Evolutionary conservation across 2,888 invertebrate species (phyloP).

Genomic region (Corythucha ciliata): DNA sequence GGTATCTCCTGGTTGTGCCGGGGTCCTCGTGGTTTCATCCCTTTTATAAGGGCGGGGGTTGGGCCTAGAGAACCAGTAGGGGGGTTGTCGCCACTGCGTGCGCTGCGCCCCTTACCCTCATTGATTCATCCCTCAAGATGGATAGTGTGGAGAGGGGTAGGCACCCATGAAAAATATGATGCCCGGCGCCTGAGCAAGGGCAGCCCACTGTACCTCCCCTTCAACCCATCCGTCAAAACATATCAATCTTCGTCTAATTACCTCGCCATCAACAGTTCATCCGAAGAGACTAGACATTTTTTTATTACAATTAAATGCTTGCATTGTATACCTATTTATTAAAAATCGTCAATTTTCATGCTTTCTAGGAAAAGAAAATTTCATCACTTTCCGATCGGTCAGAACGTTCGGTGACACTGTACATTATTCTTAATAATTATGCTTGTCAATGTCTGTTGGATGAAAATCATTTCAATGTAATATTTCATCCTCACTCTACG

Average conservation of each 20-base stretch:
- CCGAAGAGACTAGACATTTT: background rate
- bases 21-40: slow-evolving; percentile 33
- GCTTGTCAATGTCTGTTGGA: no score
- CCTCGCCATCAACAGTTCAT: slow-evolving; percentile 3
- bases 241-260: slow-evolving; percentile 21
- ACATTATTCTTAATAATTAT: no score
- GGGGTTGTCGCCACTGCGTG: slow-evolving; percentile 34
- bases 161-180: slow-evolving; percentile 32
- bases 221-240: slow-evolving; percentile 21
- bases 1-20: slow-evolving; percentile 40
- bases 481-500: no score
- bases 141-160: slow-evolving; percentile 20
- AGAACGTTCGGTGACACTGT: no score
- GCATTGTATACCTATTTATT: no score
- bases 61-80: slow-evolving; percentile 38
- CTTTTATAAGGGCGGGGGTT: slow-evolving; percentile 31
- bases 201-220: slow-evolving; percentile 19
- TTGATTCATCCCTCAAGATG: slow-evolving; percentile 16
- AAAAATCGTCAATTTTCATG: no score
- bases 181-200: slow-evolving; percentile 22
- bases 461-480: no score
- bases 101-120: slow-evolving; percentile 26
- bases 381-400: no score
- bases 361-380: no score
- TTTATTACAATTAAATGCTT: no score